These are phyloP conservation scores for Tragulus kanchil DNA, from an alignment of 2,113 vertebrate genomes.

Conservation along the genomic window DNA sequence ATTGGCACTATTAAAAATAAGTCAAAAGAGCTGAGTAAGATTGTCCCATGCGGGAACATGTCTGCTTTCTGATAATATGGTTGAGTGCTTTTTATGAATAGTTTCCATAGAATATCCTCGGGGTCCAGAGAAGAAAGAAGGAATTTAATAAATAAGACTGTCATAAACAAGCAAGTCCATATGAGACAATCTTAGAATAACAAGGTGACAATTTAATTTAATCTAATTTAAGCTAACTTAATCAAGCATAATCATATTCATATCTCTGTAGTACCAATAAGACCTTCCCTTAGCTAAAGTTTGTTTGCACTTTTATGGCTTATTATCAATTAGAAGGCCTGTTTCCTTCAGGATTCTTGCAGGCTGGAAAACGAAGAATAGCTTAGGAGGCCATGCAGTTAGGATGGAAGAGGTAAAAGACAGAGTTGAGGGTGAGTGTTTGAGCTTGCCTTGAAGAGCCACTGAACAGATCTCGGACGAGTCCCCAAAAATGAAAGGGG, in stretches of 20 bases:
- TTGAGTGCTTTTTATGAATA: constrained; percentile 1
- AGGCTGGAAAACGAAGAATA: too few relatives aligned
- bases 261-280: constrained; percentile 15
- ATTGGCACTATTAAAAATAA: constrained; percentile 47
- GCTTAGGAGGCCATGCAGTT: too few relatives aligned
- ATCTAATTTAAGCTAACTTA: constrained; percentile 16
- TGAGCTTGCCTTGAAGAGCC: too few relatives aligned
- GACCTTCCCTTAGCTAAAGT: neutral
- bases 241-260: constrained; percentile 48
- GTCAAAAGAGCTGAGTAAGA: constrained; percentile 11
- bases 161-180: constrained; percentile 45
- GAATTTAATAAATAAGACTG: constrained; percentile 50
- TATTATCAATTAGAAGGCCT: constrained; percentile 62
- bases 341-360: too few relatives aligned
- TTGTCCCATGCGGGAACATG: neutral
- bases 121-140: neutral
- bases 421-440: too few relatives aligned
- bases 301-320: constrained; percentile 23
- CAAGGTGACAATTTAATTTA: constrained; percentile 65
- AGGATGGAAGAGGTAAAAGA: too few relatives aligned
- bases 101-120: neutral
- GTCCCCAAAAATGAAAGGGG: too few relatives aligned
- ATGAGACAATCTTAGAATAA: constrained; percentile 39
- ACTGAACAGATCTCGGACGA: too few relatives aligned
- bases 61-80: constrained; percentile 26